Evolutionary conservation across 2,797 vertebrate genomes (phyloP), one percentile per base, ranked within the genome.

Genomic region (Moxostoma hubbsi): DNA sequence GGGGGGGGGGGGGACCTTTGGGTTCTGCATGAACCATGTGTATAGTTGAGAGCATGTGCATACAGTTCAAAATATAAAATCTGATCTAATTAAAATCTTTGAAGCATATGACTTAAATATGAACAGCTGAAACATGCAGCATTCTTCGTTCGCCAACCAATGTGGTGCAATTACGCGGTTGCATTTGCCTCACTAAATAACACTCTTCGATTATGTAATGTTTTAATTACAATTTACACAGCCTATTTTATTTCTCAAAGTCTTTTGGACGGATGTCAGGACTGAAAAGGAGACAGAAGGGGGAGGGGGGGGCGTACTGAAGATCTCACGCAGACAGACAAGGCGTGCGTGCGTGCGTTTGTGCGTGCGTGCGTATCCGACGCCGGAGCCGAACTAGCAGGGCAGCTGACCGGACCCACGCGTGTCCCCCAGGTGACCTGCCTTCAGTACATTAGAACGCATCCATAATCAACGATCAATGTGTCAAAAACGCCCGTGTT

Each of bases 371-470:
- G 68, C n/a, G n/a, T n/a, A n/a, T 84, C 74, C 79, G 65, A 57
- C 77, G 57, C 82, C 18, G 36, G 36, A 2, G 36, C 36, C 36
- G 36, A 36, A 4, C 36, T 5, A 36, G 79, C 71, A 57, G 54
- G 59, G 71, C 62, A 83, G 73, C 72, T 85, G 85, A 83, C 86
- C 64, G 63, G 83, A 86, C 85, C 65, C 77, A 73, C 87, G 80
- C 55, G 65, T 91, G 90, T 88, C 89, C 89, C 88, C 82, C 9
- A 71, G 64, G 82, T 92, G 91, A 92, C 89, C 90, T 75, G 79
- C 58, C 43, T 43, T 69, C 79, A 65, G 36, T 36, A 36, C 36
- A 36, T 36, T 36, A 36, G 2, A 36, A 36, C 36, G 36, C 36
- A 36, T 36, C 36, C 36, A 61, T n/a, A 79, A 76, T 73, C 67